These are phyloP conservation scores for Solenodon paradoxus DNA, from an alignment of 2,113 vertebrate species.

Conservation along the genomic window DNA sequence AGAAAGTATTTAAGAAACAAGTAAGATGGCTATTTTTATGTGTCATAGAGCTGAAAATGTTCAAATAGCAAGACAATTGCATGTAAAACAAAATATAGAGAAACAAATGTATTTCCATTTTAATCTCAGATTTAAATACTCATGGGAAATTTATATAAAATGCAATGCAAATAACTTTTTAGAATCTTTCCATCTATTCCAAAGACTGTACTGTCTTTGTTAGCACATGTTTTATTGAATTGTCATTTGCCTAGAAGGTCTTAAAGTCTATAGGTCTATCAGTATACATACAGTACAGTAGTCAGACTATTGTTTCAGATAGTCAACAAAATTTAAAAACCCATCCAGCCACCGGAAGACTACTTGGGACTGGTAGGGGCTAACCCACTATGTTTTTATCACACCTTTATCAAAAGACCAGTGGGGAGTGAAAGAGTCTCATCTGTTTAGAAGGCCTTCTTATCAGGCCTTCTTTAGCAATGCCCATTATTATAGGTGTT, in stretches of 20 bases:
- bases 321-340: not conserved
- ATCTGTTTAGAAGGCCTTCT: not conserved
- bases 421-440: not conserved
- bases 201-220: not conserved
- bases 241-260: not conserved
- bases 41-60: not conserved
- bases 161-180: not conserved
- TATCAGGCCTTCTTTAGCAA: not conserved
- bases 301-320: not conserved
- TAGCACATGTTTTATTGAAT: not conserved
- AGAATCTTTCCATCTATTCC: not conserved
- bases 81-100: conserved; percentile 21
- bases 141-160: not conserved
- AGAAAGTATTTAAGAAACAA: conserved; percentile 34
- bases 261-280: not conserved
- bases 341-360: not conserved
- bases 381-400: not conserved
- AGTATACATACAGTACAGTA: not conserved
- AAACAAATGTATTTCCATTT: conserved; percentile 27
- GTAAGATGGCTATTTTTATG: not conserved
- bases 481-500: not conserved
- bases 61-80: not conserved
- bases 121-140: conserved; percentile 41
- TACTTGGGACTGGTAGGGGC: not conserved
- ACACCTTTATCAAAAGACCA: not conserved